A percentile compares a stretch with the other conserved stretches of the same genome.
Evolutionary conservation across 2,888 invertebrate species (phyloP).

Genomic region (Eulithis testata): DNA sequence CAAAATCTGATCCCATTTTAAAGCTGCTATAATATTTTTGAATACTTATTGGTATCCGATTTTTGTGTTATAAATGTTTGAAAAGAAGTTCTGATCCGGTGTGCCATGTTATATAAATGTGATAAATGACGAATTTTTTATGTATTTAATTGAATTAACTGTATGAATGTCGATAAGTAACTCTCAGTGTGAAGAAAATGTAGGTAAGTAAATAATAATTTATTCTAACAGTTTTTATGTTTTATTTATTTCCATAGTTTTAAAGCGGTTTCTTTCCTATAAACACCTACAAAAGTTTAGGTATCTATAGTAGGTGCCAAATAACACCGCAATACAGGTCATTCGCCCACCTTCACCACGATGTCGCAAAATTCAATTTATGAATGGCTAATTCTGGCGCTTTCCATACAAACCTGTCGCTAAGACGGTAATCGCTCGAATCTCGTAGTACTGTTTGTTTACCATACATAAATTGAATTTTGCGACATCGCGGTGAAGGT

Average conservation of each 20-base stretch:
- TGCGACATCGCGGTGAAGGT: too few species aligned
- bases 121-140: slow-evolving; percentile 47
- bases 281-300: neutral
- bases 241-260: slow-evolving; percentile 10
- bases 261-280: too few species aligned
- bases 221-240: slow-evolving; percentile 14
- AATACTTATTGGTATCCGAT: neutral
- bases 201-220: slow-evolving; percentile 24
- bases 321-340: too few species aligned
- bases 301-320: too few species aligned
- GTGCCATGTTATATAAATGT: slow-evolving; percentile 49
- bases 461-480: too few species aligned
- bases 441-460: too few species aligned
- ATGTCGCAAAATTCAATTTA: too few species aligned
- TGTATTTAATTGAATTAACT: slow-evolving; percentile 38
- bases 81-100: slow-evolving; percentile 30
- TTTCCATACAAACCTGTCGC: too few species aligned
- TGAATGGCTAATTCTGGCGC: too few species aligned
- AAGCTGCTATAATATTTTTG: too few species aligned
- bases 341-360: too few species aligned
- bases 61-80: neutral
- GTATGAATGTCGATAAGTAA: slow-evolving; percentile 38
- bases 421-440: too few species aligned
- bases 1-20: neutral
- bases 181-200: slow-evolving; percentile 31